phyloP scores from a whole-genome alignment of 1,140 invertebrate genomes.

The Papilio dardanus region DNA sequence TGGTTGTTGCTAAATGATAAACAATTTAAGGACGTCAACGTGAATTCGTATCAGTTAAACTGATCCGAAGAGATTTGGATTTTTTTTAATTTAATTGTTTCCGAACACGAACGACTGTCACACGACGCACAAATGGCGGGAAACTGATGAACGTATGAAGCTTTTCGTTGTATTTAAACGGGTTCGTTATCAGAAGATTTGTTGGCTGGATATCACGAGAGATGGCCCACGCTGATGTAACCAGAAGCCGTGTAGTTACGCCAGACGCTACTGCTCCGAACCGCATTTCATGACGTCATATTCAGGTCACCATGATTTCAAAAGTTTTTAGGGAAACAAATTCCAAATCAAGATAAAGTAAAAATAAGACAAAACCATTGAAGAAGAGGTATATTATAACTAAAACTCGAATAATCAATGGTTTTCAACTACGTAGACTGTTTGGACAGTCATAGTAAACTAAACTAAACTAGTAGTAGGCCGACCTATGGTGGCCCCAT shows the following conservation, averaged over 20 bases:
- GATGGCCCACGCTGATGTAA: conserved; percentile 48
- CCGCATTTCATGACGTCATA: conserved; percentile 47
- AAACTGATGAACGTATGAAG: conserved; percentile 58
- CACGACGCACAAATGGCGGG: conserved; percentile 48
- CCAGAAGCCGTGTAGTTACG: conserved; percentile 12
- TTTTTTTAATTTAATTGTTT: conserved; percentile 31
- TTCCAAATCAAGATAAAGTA: not conserved
- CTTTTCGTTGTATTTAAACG: conserved; percentile 57
- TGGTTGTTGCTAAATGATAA: conserved; percentile 75
- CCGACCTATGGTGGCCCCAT: too few relatives aligned
- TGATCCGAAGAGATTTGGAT: conserved; percentile 49
- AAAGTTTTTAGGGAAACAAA: not conserved
- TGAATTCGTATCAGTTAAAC: conserved; percentile 50
- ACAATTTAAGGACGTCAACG: conserved; percentile 42
- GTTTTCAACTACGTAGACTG: too few relatives aligned
- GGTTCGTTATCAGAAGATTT: conserved; percentile 62
- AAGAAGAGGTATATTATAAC: too few relatives aligned
- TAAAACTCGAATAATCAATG: too few relatives aligned
- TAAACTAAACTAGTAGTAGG: too few relatives aligned
- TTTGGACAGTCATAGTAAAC: too few relatives aligned
- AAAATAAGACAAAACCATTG: too few relatives aligned
- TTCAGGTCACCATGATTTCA: not conserved
- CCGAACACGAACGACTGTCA: conserved; percentile 47
- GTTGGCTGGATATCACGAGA: conserved; percentile 56
- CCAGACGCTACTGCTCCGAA: conserved; percentile 47